Base-by-base conservation (phyloP, 2,888 invertebrate genomes). In the Catocala nupta region DNA sequence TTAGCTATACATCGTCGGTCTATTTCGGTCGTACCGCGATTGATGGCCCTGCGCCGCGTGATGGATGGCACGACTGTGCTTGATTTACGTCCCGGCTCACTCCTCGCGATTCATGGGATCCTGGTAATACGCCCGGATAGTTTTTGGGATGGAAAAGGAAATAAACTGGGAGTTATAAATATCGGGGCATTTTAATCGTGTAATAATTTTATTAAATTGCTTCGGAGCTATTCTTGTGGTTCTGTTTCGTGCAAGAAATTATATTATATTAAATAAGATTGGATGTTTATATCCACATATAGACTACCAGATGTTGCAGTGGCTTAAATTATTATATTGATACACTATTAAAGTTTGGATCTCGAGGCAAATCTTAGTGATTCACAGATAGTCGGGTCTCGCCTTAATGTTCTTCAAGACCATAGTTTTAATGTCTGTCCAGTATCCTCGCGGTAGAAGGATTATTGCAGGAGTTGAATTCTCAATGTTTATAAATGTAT, bases 31-130 rank as follows among this genome's bases (percentile, higher is more conserved):
- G 60, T 68, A 55, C 58, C 71, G 71, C 80, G 88, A 93, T 93
- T 92, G 92, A 93, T 93, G 92, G 87, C 81, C 77, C 84, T 82
- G 77, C 86, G 83, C 76, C 77, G 77, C 90, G 84, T 93, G 93
- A 93, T 93, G 90, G 92, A 93, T 93, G 88, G 83, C 72, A 71
- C 78, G 81, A 75, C 85, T 86, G 73, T 77, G 73, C 85, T 83
- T 93, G 93, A 93, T 93, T 93, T 93, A 93, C 91, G 89, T 81
- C 73, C 75, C 73, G 71, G 81, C 83, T 84, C 73, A 83, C 90
- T 85, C 86, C 83, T 71, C 66, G 78, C 85, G 83, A 87, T 85
- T 87, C 89, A 88, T 91, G 90, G 71, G 79, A 72, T 75, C 91
- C 89, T 90, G 88, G 89, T 90, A 87, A 82, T 75, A 65, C 66